A percentile compares a stretch with the other conserved stretches of the same genome.
phyloP scores from a whole-genome alignment of 1,140 invertebrate species.

The Scaptomyza graminum region DNA sequence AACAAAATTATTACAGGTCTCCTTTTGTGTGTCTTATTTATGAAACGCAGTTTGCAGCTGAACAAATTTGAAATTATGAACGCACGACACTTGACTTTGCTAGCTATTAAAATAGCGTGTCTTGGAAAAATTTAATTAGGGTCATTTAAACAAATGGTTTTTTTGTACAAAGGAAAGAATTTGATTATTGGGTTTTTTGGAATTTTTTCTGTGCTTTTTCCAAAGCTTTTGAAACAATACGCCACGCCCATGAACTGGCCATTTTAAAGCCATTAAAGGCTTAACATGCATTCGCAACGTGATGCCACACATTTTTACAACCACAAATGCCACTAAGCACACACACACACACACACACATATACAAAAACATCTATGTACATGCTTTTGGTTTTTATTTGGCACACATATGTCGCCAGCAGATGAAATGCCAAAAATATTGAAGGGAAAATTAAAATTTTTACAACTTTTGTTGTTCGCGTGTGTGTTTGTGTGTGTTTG shows the following conservation, averaged over 20 bases:
- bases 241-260: not conserved
- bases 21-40: slow-evolving; percentile 52
- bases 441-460: slow-evolving; percentile 76
- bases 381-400: slow-evolving; percentile 57
- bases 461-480: slow-evolving; percentile 74
- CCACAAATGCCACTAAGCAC: slow-evolving; percentile 10
- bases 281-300: slow-evolving; percentile 31
- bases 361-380: slow-evolving; percentile 1
- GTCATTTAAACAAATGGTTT: not conserved
- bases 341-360: slow-evolving; percentile 11
- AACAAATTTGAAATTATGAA: slow-evolving; percentile 32
- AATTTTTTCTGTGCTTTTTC: not conserved
- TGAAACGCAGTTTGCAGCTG: slow-evolving; percentile 47
- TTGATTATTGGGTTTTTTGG: too few species aligned
- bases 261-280: slow-evolving; percentile 62
- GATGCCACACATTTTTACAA: slow-evolving; percentile 36
- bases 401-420: slow-evolving; percentile 60
- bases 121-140: not conserved
- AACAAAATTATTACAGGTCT: slow-evolving; percentile 53
- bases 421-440: slow-evolving; percentile 68
- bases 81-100: not conserved
- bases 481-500: slow-evolving; percentile 1
- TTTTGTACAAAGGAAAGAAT: too few species aligned
- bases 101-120: slow-evolving; percentile 17
- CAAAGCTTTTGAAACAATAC: too few species aligned